phyloP scores from a whole-genome alignment of 2,888 invertebrate genomes.

The Pammene fasciana region DNA sequence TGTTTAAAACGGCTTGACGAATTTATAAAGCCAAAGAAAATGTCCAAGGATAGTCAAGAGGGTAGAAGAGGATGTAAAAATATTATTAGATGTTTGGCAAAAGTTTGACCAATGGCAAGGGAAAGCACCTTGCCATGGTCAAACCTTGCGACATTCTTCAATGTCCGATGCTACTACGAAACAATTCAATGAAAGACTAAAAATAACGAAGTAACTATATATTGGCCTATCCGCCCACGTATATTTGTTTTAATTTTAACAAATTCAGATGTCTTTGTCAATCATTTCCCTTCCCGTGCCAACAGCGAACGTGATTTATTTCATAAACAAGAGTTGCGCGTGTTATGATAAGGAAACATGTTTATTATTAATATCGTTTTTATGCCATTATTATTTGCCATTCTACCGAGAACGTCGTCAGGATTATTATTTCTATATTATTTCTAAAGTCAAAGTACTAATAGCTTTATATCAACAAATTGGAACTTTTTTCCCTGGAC shows the following conservation, averaged over 20 bases:
- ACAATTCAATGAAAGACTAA: conserved; percentile 10
- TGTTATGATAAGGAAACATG: conserved; percentile 24
- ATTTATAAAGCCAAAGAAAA: too few species aligned
- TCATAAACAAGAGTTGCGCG: conserved; percentile 27
- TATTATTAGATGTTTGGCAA: too few species aligned
- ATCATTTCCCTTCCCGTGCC: conserved; percentile 17
- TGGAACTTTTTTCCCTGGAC: too few species aligned
- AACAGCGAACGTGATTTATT: conserved; percentile 34
- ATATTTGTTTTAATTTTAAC: conserved; percentile 10
- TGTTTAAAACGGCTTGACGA: too few species aligned
- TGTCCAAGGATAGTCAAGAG: too few species aligned
- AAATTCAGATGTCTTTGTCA: conserved; percentile 4
- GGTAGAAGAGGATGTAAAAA: too few species aligned
- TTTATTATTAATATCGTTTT: conserved; percentile 4
- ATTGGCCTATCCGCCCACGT: conserved; percentile 7
- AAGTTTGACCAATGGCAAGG: too few species aligned
- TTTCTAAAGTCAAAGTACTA: too few species aligned
- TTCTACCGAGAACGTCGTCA: not conserved
- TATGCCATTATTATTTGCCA: conserved; percentile 4
- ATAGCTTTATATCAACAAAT: too few species aligned
- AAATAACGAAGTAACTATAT: not conserved
- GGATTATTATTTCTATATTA: too few species aligned
- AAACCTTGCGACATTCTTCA: not conserved
- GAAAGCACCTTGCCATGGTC: too few species aligned
- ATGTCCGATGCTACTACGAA: not conserved